Evolutionary conservation across 2,888 invertebrate species (phyloP), one percentile per base, ranked within the genome.

Genomic region (Ennomos erosarius): DNA sequence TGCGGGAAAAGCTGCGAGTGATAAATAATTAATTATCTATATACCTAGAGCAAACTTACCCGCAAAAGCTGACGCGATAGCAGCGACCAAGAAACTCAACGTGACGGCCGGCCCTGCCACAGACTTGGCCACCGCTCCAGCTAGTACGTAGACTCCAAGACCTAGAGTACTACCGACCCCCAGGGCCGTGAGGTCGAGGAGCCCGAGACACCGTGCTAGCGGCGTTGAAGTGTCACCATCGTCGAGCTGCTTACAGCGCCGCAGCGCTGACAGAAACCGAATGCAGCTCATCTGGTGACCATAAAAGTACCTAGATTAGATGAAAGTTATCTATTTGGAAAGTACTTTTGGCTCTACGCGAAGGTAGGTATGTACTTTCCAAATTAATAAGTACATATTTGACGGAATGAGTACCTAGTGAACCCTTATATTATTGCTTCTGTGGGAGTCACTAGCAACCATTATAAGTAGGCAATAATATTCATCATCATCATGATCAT

Each of bases 101-200:
- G 97, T 96, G 1, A 98, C 98, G 0, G 98, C 97, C 0, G 99
- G 99, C 0, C 99, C 99, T 0, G 98, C 97, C 2, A 95, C 95
- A 40, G 95, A 94, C 78, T 95, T 96, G 9, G 98, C 98, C 3
- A 98, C 98, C 9, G 96, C 94, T 0, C 98, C 98, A 6, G 98
- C 98, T 62, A 99, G 91, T 46, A 99, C 98, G 83, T 99, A 99
- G 10, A 99, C 98, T 0, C 99, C 99, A 34, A 99, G 93, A 0
- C 99, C 99, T 10, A 99, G 94, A 0, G 98, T 98, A 64, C 96
- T 95, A 61, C 98, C 98, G 37, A 98, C 96, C 0, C 96, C 99
- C 33, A 99, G 90, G 0, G 97, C 96, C 0, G 98, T 98, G 50
- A 99, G 92, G 87, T 99, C 99, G 35, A 97, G 73, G 0, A 98